These are phyloP conservation scores for Campylorhamphus procurvoides DNA, from an alignment of 2,113 vertebrate genomes.

Conservation along the genomic window DNA sequence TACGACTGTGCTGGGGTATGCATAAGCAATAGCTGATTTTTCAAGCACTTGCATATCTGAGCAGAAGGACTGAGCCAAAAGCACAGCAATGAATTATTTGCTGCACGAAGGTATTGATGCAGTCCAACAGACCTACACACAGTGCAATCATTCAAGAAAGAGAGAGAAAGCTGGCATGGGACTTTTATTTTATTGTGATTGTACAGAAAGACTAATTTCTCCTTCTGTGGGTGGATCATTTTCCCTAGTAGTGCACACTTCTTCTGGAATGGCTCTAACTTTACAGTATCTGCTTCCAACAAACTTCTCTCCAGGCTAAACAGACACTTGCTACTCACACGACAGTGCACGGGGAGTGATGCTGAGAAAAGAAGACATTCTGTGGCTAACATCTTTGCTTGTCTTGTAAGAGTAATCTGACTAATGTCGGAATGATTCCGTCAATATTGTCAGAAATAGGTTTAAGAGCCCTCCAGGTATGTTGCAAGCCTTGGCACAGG, in stretches of 20 bases:
- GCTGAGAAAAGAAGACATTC: conserved; percentile 63
- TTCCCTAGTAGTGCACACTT: background rate
- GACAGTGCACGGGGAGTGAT: conserved; percentile 37
- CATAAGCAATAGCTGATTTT: conserved; percentile 8
- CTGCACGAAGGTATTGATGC: background rate
- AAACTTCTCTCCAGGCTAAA: conserved; percentile 65
- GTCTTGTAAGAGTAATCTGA: conserved; percentile 58
- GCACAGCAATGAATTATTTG: background rate
- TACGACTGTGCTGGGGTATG: background rate
- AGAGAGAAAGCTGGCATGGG: background rate
- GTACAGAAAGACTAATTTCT: conserved; percentile 2
- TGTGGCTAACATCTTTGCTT: conserved; percentile 56
- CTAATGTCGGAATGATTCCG: conserved; percentile 65
- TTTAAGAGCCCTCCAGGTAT: conserved; percentile 60
- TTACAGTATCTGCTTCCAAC: conserved; percentile 52
- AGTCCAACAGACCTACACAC: background rate
- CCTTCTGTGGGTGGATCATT: background rate
- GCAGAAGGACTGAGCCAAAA: background rate
- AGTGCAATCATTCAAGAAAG: background rate
- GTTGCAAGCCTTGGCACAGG: conserved; percentile 38
- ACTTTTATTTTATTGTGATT: conserved; percentile 5
- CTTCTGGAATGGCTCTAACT: conserved; percentile 34
- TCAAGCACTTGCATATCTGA: conserved; percentile 16
- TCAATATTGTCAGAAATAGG: conserved; percentile 62
- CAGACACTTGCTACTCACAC: conserved; percentile 53